Evolutionary conservation across 2,797 vertebrate species (phyloP), one percentile per base, ranked within the genome.

Genomic region (Urosaurus nigricauda): DNA sequence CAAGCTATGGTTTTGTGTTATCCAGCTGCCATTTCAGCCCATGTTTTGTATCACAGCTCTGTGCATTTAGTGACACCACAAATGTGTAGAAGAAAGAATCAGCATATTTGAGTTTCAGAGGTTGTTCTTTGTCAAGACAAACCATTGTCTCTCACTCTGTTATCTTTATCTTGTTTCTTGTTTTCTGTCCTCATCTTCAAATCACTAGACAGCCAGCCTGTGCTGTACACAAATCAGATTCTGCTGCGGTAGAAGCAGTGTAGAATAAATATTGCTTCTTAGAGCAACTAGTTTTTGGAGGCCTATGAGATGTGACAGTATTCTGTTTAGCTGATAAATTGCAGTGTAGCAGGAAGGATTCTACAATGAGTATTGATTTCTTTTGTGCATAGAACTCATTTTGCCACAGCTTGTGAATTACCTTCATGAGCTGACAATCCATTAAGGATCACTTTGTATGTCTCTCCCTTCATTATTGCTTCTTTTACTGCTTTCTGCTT

Each of bases 391-490:
- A 91, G 94, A 95, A 94, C 94, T 97, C 94, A 95, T 97, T 97
- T 97, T 95, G 93, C 93, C 93, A 35, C 94, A 94, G 96, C 95
- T 96, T 97, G 96, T 96, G 96, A 97, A 97, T 97, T 95, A 95
- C 96, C 94, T 97, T 94, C 94, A 89, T 93, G 92, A 94, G 90
- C 88, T 95, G 97, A 97, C 95, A 97, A 95, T 97, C 96, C 96
- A 96, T 98, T 98, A 98, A 96, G 85, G 83, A 94, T 97, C 95
- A 97, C 97, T 97, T 97, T 97, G 96, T 94, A 91, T 97, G 96
- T 96, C 96, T 97, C 97, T 97, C 94, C 93, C 89, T 95, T 96
- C 92, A 94, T 96, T 96, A 95, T 93, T 94, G 92, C 86, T 96
- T 93, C 91, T 96, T 96, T 94, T 94, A 96, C 94, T 93, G 88